These are phyloP conservation scores for Drosophila tani DNA, from an alignment of 1,140 invertebrate species.

Conservation along the genomic window DNA sequence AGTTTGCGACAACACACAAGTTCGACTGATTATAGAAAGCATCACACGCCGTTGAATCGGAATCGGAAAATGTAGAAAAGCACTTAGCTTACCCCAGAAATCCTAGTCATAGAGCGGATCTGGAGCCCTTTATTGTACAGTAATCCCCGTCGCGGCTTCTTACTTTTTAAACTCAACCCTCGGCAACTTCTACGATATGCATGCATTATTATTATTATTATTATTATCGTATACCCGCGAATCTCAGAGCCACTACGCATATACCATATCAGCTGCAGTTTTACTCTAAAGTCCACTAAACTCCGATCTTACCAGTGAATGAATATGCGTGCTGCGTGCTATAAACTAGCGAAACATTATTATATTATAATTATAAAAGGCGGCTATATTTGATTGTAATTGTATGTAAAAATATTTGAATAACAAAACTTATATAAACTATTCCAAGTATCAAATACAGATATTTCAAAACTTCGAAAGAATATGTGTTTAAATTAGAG, in stretches of 20 bases:
- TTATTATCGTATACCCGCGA: constrained; percentile 22
- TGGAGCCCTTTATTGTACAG: constrained; percentile 64
- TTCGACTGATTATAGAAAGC: constrained; percentile 69
- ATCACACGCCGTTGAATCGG: constrained; percentile 49
- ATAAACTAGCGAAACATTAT: constrained; percentile 50
- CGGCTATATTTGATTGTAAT: constrained; percentile 78
- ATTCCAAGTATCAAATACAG: constrained; percentile 82
- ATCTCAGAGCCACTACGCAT: constrained; percentile 51
- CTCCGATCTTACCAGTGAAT: constrained; percentile 31
- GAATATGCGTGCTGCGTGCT: constrained; percentile 58
- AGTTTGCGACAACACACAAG: constrained; percentile 26
- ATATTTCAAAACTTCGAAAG: constrained; percentile 58
- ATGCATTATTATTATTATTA: constrained; percentile 19
- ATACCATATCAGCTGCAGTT: constrained; percentile 53
- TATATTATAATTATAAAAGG: constrained; percentile 43
- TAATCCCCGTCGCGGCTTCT: constrained; percentile 19
- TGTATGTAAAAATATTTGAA: constrained; percentile 80
- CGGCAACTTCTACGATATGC: constrained; percentile 46
- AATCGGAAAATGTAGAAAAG: constrained; percentile 52
- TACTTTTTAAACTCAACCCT: constrained; percentile 23
- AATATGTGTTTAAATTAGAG: too few species aligned
- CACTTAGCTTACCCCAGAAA: constrained; percentile 57
- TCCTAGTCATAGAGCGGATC: constrained; percentile 66
- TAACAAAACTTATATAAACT: constrained; percentile 69
- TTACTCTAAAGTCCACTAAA: constrained; percentile 20